These are phyloP conservation scores for Brachyptera risi DNA, from an alignment of 2,888 invertebrate genomes.

Conservation along the genomic window DNA sequence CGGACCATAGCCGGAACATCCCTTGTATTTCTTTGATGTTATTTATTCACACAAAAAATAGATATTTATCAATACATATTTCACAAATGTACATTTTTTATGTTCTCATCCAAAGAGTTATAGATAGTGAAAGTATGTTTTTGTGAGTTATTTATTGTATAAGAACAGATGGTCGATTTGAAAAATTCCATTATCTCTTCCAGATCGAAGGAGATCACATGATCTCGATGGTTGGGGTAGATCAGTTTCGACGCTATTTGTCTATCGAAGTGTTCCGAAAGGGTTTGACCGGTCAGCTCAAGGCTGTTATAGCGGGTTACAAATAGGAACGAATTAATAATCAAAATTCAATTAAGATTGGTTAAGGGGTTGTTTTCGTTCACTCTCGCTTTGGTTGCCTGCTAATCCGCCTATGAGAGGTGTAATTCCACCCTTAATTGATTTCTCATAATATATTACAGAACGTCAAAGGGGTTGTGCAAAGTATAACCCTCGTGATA, in stretches of 20 bases:
- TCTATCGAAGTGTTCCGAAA: constrained; percentile 2
- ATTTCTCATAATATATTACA: constrained; percentile 20
- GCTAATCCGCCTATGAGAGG: constrained; percentile 19
- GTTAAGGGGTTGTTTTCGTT: constrained; percentile 23
- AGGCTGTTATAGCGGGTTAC: constrained; percentile 5
- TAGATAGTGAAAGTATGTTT: background rate
- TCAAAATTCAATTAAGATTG: constrained; percentile 31
- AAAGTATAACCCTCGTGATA: no score
- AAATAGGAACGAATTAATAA: constrained; percentile 27
- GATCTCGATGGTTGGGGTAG: background rate
- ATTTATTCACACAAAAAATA: no score
- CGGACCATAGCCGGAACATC: no score
- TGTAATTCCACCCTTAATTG: constrained; percentile 18
- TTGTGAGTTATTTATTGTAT: background rate
- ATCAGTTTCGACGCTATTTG: constrained; percentile 13
- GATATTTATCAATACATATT: no score
- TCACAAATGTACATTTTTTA: no score
- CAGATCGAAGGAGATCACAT: constrained; percentile 1
- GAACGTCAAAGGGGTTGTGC: constrained; percentile 6
- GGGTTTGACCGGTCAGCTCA: constrained; percentile 11
- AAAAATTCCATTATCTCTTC: background rate
- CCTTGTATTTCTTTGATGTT: no score
- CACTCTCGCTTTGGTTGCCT: constrained; percentile 12
- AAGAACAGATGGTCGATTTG: constrained; percentile 6
- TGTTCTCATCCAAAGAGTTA: no score